Evolutionary conservation across 2,113 vertebrate species (phyloP).

Genomic region (Salminus brasiliensis): DNA sequence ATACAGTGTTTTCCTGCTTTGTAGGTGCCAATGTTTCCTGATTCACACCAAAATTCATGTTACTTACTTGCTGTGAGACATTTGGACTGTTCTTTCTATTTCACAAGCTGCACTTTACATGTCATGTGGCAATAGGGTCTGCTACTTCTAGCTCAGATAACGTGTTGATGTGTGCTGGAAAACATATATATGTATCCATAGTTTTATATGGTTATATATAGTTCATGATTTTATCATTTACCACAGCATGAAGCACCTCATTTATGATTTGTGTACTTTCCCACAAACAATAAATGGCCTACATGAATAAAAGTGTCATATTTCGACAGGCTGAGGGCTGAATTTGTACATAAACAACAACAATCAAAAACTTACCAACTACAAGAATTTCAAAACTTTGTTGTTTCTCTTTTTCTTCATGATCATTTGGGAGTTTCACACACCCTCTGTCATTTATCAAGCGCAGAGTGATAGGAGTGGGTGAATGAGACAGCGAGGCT

Average conservation of each 20-base stretch:
- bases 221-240: too few relatives aligned
- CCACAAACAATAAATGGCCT: not conserved
- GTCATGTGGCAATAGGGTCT: not conserved
- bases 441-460: slow-evolving; percentile 32
- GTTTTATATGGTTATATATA: too few relatives aligned
- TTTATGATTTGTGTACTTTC: not conserved
- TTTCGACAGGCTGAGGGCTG: not conserved
- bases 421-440: slow-evolving; percentile 27
- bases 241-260: not conserved
- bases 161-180: not conserved
- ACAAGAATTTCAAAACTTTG: not conserved
- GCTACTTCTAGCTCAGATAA: not conserved
- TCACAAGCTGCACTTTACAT: not conserved
- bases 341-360: too few relatives aligned
- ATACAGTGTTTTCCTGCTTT: too few relatives aligned
- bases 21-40: not conserved
- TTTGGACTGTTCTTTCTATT: not conserved
- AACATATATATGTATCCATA: not conserved
- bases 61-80: not conserved
- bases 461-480: slow-evolving; percentile 59
- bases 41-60: not conserved
- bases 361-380: not conserved
- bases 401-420: slow-evolving; percentile 32
- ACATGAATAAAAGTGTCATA: not conserved
- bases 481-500: slow-evolving; percentile 70